These are phyloP conservation scores for Crocidura indochinensis DNA, from an alignment of 2,797 vertebrate species.

Conservation along the genomic window DNA sequence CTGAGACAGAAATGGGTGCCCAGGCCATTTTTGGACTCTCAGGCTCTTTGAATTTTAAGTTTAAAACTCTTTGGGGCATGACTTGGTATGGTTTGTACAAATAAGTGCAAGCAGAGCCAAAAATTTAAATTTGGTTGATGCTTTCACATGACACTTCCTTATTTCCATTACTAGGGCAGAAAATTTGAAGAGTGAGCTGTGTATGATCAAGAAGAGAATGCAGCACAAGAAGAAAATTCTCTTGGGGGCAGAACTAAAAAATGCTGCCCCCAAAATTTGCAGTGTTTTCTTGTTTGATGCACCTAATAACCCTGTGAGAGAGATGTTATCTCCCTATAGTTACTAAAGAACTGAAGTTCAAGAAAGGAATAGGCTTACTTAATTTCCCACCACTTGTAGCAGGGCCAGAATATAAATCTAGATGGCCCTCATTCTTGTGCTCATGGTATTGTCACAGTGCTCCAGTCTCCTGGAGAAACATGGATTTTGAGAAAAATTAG, in stretches of 20 bases:
- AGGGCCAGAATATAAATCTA: neutral
- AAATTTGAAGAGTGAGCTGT: constrained; percentile 33
- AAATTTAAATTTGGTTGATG: constrained; percentile 11
- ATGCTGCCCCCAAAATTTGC: neutral
- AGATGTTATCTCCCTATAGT: neutral
- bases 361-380: constrained; percentile 29
- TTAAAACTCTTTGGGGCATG: neutral
- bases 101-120: neutral
- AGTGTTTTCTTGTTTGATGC: constrained; percentile 42
- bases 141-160: constrained; percentile 36
- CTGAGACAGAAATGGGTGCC: neutral
- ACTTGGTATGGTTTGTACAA: neutral
- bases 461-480: constrained; percentile 4
- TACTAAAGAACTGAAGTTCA: constrained; percentile 28
- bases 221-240: constrained; percentile 49
- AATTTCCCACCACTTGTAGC: constrained; percentile 24
- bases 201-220: neutral
- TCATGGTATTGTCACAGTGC: constrained; percentile 5
- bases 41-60: neutral
- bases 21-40: neutral
- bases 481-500: neutral
- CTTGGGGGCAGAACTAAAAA: constrained; percentile 1
- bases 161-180: constrained; percentile 29
- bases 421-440: neutral
- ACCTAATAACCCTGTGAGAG: constrained; percentile 10